Evolutionary conservation across 2,888 invertebrate genomes (phyloP), one percentile per base, ranked within the genome.

Genomic region (Caenorhabditis imperialis): DNA sequence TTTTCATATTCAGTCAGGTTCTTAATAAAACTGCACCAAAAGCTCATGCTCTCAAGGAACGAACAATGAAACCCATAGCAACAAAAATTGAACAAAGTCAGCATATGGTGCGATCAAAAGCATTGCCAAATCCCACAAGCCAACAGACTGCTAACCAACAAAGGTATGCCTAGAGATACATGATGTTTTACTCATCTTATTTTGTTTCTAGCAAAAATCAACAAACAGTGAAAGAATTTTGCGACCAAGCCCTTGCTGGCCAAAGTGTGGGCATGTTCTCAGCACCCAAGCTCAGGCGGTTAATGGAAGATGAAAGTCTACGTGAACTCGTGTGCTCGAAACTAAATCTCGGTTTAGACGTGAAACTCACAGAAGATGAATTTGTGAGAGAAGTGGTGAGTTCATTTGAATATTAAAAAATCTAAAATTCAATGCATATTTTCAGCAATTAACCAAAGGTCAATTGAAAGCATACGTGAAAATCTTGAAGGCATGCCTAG

Each of bases 231-330:
- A 77, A 84, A 23, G 88, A 88, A 61, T 80, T 88, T 23, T 88
- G 88, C 50, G 88, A 88, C 30, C 82, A 84, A 89, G 94, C 95
- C 1, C 89, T 95, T 61, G 93, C 93, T 75, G 96, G 96, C 3
- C 95, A 96, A 89, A 95, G 96, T 0, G 94, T 99, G 0, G 96
- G 97, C 18, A 98, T 98, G 95, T 91, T 99, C 50, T 96, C 97
- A 88, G 90, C 96, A 18, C 85, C 88, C 1, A 88, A 88, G 48
- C 67, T 88, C 20, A 53, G 73, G 42, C 14, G 76, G 25, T 90
- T 99, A 27, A 96, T 99, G 95, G 98, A 99, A 89, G 98, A 99
- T 89, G 99, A 99, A 90, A 96, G 94, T 48, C 96, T 98, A 89
- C 92, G 99, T 35, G 96, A 95, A 88, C 92, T 99, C 90, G 94